Base-by-base conservation (phyloP, 2,888 invertebrate genomes). In the Magallana nippona region DNA sequence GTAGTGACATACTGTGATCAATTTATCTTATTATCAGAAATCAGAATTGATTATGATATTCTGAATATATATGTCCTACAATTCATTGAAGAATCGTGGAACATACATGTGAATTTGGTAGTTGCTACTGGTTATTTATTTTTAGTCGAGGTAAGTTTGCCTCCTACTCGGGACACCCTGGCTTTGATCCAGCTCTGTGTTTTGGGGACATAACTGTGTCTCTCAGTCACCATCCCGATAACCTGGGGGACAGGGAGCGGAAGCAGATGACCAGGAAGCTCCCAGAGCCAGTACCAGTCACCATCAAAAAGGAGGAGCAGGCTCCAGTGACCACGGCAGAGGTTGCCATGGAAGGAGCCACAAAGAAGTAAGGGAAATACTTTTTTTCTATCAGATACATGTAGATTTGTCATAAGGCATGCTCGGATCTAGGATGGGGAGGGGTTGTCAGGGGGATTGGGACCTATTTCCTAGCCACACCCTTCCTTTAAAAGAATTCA, bases 181-280 rank as follows among this genome's bases (percentile, higher is more conserved):
- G 98, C 1, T 98, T 98, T 94, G 98, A 98, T 94, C 97, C 97
- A 2, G 96, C 96, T 82, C 96, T 98, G 58, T 98, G 98, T 93
- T 98, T 97, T 93, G 99, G 99, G 5, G 98, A 98, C 93, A 96
- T 98, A 80, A 95, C 97, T 0, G 95, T 98, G 15, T 96, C 97
- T 85, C 98, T 98, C 94, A 95, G 96, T 83, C 95, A 94, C 89
- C 88, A 91, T 77, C 90, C 93, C 19, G 84, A 86, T 27, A 86
- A 89, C 44, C 83, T 90, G 55, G 80, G 84, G 10, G 82, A 87
- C 10, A 78, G 83, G 3, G 90, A 89, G 80, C 86, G 88, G 15
- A 88, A 87, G 80, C 85, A 86, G 57, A 83, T 89, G 62, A 88
- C 87, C 22, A 87, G 85, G 77, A 89, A 89, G 17, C 88, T 87